A percentile compares a stretch with the other conserved stretches of the same genome.
phyloP scores from a whole-genome alignment of 2,888 invertebrate genomes.

The Callyntrura guangdongensis region DNA sequence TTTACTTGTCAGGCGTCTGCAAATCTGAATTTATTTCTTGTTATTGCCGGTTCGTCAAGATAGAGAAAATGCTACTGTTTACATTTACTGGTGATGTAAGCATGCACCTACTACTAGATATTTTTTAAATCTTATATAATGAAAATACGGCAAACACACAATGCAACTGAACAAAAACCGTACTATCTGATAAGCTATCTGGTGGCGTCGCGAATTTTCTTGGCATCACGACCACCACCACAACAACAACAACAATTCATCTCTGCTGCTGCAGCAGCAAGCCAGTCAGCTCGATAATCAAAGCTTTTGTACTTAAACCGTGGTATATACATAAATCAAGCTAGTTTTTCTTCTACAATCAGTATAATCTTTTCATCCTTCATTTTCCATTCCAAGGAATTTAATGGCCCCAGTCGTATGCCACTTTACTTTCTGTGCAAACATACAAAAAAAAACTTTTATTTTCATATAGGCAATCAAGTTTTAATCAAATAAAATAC shows the following conservation, averaged over 20 bases:
- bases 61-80: constrained; percentile 37
- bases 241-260: too few relatives aligned
- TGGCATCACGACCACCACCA: constrained; percentile 10
- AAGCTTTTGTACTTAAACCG: not conserved
- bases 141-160: not conserved
- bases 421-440: constrained; percentile 5
- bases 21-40: constrained; percentile 49
- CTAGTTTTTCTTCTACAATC: constrained; percentile 27
- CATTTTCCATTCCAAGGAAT: not conserved
- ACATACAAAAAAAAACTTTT: constrained; percentile 15
- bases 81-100: not conserved
- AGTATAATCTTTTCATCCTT: not conserved
- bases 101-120: not conserved
- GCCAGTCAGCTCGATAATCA: not conserved
- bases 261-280: not conserved
- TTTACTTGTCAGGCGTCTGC: constrained; percentile 28
- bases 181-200: constrained; percentile 11
- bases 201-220: not conserved
- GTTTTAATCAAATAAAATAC: constrained; percentile 63
- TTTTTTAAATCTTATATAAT: not conserved
- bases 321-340: constrained; percentile 42
- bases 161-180: not conserved
- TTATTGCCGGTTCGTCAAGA: constrained; percentile 12
- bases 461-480: constrained; percentile 48
- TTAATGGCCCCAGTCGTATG: constrained; percentile 6